A percentile compares a stretch with the other conserved stretches of the same genome.
Evolutionary conservation across 2,888 invertebrate species (phyloP).

Genomic region (Ophion ellenae): DNA sequence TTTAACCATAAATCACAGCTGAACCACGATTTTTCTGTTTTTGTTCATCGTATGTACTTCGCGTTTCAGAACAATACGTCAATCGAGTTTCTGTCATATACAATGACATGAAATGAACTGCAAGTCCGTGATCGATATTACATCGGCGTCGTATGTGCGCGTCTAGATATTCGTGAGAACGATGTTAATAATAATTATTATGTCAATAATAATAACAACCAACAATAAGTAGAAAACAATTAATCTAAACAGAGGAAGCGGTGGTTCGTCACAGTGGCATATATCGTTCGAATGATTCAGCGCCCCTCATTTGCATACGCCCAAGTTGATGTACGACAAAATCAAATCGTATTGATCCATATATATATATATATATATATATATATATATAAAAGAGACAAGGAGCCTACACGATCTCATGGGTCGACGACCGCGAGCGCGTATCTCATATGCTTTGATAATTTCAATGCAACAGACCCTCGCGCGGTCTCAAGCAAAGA

Average conservation of each 20-base stretch:
- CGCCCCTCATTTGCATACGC: conserved; percentile 51
- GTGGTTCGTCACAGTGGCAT: conserved; percentile 35
- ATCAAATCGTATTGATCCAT: not conserved
- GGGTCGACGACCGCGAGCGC: conserved; percentile 53
- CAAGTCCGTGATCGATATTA: too few relatives aligned
- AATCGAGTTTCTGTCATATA: too few relatives aligned
- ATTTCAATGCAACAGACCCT: conserved; percentile 75
- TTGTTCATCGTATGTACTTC: too few relatives aligned
- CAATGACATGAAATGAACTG: too few relatives aligned
- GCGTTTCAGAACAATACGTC: too few relatives aligned
- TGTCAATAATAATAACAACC: not conserved
- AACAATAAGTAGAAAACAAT: conserved; percentile 17
- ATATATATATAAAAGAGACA: conserved; percentile 13
- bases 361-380: conserved; percentile 38
- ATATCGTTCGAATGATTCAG: conserved; percentile 44
- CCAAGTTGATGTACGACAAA: conserved; percentile 36
- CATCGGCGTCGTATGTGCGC: too few relatives aligned
- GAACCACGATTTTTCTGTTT: too few relatives aligned
- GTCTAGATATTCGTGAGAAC: too few relatives aligned
- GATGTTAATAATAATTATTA: too few relatives aligned
- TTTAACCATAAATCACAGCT: too few relatives aligned
- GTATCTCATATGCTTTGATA: conserved; percentile 73
- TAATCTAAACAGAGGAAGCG: conserved; percentile 25
- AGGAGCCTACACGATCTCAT: conserved; percentile 21
- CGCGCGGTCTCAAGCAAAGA: conserved; percentile 74